Conservation (phyloP, 2,113 vertebrate genomes). For the Taurulus bubalis region DNA sequence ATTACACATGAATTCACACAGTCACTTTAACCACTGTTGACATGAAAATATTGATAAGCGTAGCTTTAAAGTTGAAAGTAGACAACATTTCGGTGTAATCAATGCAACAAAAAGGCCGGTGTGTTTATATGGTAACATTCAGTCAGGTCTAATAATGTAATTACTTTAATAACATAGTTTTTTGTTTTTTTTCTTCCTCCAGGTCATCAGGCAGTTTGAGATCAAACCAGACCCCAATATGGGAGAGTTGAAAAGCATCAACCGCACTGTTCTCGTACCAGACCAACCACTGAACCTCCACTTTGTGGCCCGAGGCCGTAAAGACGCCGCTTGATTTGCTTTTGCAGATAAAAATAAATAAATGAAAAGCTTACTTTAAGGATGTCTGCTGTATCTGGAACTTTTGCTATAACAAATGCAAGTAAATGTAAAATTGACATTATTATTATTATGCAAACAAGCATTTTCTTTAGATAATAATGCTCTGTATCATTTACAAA, state of each 20-base stretch:
- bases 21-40: neutral
- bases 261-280: constrained; percentile 77
- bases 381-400: too few species aligned
- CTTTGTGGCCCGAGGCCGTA: constrained; percentile 73
- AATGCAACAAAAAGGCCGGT: neutral
- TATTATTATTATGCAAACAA: neutral
- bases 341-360: too few species aligned
- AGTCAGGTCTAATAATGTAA: neutral
- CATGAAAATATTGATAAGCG: neutral
- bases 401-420: neutral
- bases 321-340: constrained; percentile 8
- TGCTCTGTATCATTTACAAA: neutral
- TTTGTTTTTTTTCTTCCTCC: constrained; percentile 7
- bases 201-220: constrained; percentile 82
- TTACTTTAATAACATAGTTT: neutral
- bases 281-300: constrained; percentile 76
- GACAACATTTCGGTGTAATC: neutral
- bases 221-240: constrained; percentile 74
- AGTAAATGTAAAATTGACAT: neutral
- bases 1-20: neutral
- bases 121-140: neutral
- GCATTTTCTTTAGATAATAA: neutral
- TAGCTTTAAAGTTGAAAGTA: neutral
- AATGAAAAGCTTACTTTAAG: neutral
- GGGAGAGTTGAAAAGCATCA: constrained; percentile 73